Percentiles rank a stretch among this genome's conserved stretches.
Evolutionary conservation across 2,888 invertebrate genomes (phyloP).

Genomic region (Steinernema hermaphroditum): DNA sequence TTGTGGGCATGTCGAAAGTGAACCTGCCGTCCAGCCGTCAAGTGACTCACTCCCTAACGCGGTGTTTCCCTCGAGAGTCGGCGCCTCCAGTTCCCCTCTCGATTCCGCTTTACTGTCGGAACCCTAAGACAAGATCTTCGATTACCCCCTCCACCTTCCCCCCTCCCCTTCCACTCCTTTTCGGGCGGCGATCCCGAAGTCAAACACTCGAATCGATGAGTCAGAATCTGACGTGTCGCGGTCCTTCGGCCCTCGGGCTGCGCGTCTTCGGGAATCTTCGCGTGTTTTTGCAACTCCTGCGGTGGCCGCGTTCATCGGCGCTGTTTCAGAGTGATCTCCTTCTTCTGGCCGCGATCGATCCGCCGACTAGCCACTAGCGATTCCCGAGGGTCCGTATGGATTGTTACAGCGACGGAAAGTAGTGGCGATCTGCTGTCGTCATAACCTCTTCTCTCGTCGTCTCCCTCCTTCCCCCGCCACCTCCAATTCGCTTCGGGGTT

Average conservation of each 20-base stretch:
- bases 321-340: slow-evolving; percentile 4
- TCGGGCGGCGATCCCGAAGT: background rate
- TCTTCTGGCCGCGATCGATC: slow-evolving; percentile 3
- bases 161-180: too few relatives aligned
- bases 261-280: too few relatives aligned
- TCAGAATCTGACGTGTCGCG: too few relatives aligned
- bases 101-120: too few relatives aligned
- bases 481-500: slow-evolving; percentile 24
- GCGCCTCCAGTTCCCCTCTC: too few relatives aligned
- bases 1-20: too few relatives aligned
- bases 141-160: too few relatives aligned
- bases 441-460: slow-evolving; percentile 26
- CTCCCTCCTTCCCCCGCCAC: slow-evolving; percentile 16
- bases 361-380: slow-evolving; percentile 24
- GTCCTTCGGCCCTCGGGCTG: too few relatives aligned
- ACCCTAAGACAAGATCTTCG: too few relatives aligned
- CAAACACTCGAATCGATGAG: slow-evolving; percentile 9
- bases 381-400: slow-evolving; percentile 18
- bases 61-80: too few relatives aligned
- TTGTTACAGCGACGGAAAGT: slow-evolving; percentile 26
- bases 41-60: too few relatives aligned
- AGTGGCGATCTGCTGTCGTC: slow-evolving; percentile 31
- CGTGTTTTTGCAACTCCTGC: slow-evolving; percentile 16
- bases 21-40: too few relatives aligned
- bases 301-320: background rate